Percentiles rank a stretch among this genome's conserved stretches.
Conservation (phyloP, 2,113 vertebrate genomes). For the Callithrix jacchus region DNA sequence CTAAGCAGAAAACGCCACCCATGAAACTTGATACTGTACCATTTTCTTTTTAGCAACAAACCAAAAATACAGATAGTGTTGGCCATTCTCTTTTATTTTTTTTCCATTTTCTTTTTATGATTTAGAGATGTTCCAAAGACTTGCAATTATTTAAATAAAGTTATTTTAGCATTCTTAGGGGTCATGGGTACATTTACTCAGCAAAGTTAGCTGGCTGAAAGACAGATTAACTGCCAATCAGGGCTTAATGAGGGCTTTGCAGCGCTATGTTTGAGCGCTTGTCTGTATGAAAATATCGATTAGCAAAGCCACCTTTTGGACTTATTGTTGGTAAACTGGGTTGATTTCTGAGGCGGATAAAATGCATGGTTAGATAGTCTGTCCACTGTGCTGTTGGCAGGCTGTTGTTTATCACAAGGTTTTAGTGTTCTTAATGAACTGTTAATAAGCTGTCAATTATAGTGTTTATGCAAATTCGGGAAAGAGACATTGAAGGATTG, state of each 20-base stretch:
- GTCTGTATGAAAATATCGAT: background rate
- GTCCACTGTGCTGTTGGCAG: constrained; percentile 65
- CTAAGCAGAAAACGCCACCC: background rate
- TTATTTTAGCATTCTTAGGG: constrained; percentile 28
- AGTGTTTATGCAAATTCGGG: constrained; percentile 80
- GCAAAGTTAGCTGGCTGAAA: background rate
- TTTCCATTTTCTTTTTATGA: background rate
- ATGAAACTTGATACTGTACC: background rate
- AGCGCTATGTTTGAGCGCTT: background rate
- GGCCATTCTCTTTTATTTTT: background rate
- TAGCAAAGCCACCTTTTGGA: constrained; percentile 55
- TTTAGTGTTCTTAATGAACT: constrained; percentile 83
- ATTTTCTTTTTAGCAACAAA: background rate
- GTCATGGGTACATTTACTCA: background rate
- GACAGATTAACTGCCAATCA: constrained; percentile 52
- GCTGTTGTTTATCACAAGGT: constrained; percentile 77
- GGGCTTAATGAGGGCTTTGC: constrained; percentile 27
- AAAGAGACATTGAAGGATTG: constrained; percentile 80
- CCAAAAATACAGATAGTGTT: background rate
- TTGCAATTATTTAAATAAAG: constrained; percentile 13
- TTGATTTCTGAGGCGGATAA: constrained; percentile 57
- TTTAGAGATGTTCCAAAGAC: background rate
- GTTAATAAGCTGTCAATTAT: constrained; percentile 87
- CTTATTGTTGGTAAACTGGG: constrained; percentile 39
- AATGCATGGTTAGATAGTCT: constrained; percentile 57